Conservation (phyloP, 1,140 invertebrate genomes). For the Heliothis subflexa region DNA sequence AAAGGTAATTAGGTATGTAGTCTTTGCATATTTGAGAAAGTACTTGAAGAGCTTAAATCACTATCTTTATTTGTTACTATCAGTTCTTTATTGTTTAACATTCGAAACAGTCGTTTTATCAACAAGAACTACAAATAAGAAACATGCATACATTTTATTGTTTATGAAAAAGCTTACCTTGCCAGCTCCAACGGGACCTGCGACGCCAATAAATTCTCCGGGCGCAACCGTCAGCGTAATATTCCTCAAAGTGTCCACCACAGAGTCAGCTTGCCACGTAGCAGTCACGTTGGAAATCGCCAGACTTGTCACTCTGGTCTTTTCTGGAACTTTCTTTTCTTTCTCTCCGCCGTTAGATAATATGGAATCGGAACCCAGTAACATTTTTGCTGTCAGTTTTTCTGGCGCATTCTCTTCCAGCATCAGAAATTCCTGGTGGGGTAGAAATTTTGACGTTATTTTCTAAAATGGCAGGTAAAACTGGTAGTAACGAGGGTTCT, state of each 20-base stretch:
- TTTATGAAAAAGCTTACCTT: conserved; percentile 86
- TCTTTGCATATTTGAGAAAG: too few species aligned
- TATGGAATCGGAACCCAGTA: conserved; percentile 60
- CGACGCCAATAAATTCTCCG: conserved; percentile 90
- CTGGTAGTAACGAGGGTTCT: too few species aligned
- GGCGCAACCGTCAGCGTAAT: conserved; percentile 87
- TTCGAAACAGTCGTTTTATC: neutral
- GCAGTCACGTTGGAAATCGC: conserved; percentile 86
- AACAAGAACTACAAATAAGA: neutral
- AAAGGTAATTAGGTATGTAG: too few species aligned
- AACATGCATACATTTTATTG: neutral
- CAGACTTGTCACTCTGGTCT: conserved; percentile 71
- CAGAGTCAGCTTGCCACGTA: conserved; percentile 87
- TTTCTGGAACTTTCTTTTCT: conserved; percentile 39
- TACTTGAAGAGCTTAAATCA: too few species aligned
- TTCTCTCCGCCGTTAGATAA: conserved; percentile 69
- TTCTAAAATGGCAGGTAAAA: neutral
- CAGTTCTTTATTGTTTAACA: too few species aligned
- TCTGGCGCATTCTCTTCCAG: conserved; percentile 85
- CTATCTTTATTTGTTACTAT: too few species aligned
- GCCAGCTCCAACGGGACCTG: conserved; percentile 93
- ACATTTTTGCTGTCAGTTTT: conserved; percentile 51
- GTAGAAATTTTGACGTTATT: neutral
- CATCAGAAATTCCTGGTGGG: conserved; percentile 81
- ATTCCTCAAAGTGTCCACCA: conserved; percentile 87